Evolutionary conservation across 2,113 vertebrate genomes (phyloP), one percentile per base, ranked within the genome.

Genomic region (Saiga tatarica): DNA sequence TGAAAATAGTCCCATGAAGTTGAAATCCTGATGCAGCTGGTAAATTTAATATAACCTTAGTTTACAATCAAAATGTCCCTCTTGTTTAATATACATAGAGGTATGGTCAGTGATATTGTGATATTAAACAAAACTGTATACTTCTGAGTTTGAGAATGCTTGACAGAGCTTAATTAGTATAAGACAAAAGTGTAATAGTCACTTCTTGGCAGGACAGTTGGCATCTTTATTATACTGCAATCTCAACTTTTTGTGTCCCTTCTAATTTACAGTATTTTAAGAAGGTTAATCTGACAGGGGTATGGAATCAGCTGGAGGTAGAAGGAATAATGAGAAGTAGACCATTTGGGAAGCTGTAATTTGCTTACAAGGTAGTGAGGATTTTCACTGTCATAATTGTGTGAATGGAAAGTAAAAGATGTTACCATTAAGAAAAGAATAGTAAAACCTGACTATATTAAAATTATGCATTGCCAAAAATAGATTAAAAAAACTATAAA

Each of bases 1-100:
- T 81, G 36, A 59, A 74, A 83, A 84, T 36, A 91, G 39, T 71
- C 30, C 91, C 50, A 14, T 92, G 71, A 88, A 89, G 26, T 17
- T 83, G 89, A 97, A 91, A 74, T 95, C n/a, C 50, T 71, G 60
- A 86, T 60, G 52, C 82, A 76, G 36, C 55, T 74, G 39, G 60
- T 55, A 36, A 14, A 57, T 42, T 88, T 45, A 96, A 79, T 90
- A 36, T 17, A 90, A 87, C 89, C 93, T 13, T 87, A 45, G n/a
- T 78, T 96, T 96, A 95, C 11, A 89, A 16, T 86, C 9, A 76
- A 42, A 96, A 62, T 79, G n/a, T 87, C 17, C 50, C 26, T 95
- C 16, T 96, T 52, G 42, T 91, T 96, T 91, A 93, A 81, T 95
- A 52, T 76, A 79, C 16, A 42, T 91, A 55, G 39, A 88, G 64